Conservation (phyloP, 2,888 invertebrate species). For the Formica aserva region DNA sequence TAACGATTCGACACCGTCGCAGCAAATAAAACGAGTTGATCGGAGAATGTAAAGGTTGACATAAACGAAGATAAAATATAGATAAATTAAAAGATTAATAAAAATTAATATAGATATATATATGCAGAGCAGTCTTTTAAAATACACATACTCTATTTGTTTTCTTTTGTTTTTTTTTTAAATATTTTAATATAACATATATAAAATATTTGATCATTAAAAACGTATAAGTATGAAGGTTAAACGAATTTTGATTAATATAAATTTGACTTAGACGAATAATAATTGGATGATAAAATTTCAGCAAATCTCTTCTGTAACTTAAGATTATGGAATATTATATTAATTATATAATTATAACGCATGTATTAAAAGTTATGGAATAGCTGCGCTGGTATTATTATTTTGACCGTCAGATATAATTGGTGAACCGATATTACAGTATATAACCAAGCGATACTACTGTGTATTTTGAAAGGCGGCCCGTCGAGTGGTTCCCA, state of each 20-base stretch:
- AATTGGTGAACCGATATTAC: conserved; percentile 50
- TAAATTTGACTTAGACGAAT: not conserved
- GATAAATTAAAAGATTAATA: not conserved
- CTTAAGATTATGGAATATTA: not conserved
- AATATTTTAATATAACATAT: not conserved
- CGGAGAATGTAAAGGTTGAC: not conserved
- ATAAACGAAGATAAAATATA: not conserved
- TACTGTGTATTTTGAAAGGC: conserved; percentile 79
- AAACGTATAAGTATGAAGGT: not conserved
- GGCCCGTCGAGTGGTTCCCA: conserved; percentile 81
- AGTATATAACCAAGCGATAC: conserved; percentile 66
- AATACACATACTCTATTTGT: not conserved
- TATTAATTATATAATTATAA: not conserved
- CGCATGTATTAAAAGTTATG: not conserved
- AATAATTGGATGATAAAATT: not conserved
- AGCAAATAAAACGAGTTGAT: not conserved
- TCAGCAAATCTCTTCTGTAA: not conserved
- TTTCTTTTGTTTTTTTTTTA: not conserved
- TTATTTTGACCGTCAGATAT: conserved; percentile 4
- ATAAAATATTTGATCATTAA: not conserved
- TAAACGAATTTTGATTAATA: not conserved
- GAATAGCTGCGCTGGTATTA: not conserved
- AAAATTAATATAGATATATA: not conserved
- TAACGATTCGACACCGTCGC: conserved; percentile 48
- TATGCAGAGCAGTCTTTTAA: not conserved